A percentile compares a stretch with the other conserved stretches of the same genome.
Conservation (phyloP, 2,797 vertebrate species). For the Pseudomugil tenellus region DNA sequence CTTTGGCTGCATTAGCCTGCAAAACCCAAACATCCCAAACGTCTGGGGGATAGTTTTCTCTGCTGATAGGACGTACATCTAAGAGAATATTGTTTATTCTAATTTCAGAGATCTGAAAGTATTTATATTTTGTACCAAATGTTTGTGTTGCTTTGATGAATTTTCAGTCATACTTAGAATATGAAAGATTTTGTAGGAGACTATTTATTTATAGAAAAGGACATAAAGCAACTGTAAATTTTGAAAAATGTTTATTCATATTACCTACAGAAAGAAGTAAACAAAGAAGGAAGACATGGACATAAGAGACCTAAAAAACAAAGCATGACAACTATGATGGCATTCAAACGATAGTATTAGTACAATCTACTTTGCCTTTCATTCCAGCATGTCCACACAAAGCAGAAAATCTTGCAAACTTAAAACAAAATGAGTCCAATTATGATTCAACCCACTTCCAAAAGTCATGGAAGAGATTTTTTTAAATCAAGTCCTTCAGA, state of each 20-base stretch:
- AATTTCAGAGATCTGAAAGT: no score
- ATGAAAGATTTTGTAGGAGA: neutral
- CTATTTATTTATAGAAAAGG: neutral
- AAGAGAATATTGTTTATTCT: no score
- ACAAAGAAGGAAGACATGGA: slow-evolving; percentile 52
- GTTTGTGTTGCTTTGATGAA: no score
- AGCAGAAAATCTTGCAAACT: slow-evolving; percentile 6
- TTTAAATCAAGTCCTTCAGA: slow-evolving; percentile 3
- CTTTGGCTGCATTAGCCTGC: no score
- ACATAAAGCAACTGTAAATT: slow-evolving; percentile 24
- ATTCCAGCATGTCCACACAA: slow-evolving; percentile 31
- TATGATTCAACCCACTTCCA: slow-evolving; percentile 16
- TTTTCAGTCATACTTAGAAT: no score
- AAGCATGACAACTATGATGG: slow-evolving; percentile 41
- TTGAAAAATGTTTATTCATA: slow-evolving; percentile 82
- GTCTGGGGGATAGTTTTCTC: no score
- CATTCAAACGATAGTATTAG: slow-evolving; percentile 39
- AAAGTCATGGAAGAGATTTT: slow-evolving; percentile 12
- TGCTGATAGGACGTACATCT: no score
- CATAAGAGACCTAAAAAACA: slow-evolving; percentile 25
- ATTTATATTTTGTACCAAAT: no score
- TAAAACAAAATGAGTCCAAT: slow-evolving; percentile 24
- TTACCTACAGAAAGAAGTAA: slow-evolving; percentile 69
- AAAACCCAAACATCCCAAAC: no score
- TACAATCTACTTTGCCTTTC: slow-evolving; percentile 51